Base-by-base conservation (phyloP, 2,797 vertebrate genomes). In the Selene dorsalis region DNA sequence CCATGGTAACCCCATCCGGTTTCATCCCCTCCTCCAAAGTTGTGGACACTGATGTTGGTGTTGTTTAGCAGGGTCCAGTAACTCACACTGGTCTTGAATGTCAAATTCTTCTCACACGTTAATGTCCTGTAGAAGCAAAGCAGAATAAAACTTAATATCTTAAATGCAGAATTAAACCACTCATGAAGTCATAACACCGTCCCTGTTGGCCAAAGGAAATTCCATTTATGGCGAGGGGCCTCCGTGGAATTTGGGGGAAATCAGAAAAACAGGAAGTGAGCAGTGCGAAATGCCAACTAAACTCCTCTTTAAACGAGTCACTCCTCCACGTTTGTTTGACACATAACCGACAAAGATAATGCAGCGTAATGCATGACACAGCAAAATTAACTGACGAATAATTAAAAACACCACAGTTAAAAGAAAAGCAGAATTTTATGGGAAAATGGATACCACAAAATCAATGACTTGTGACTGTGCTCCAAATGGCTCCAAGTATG, bases 1-100 rank as follows among this genome's bases (percentile, higher is more conserved):
- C 91, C 85, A 94, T 94, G 83, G 84, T 89, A 87, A 91, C 92
- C 91, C 93, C 94, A 94, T 95, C 94, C 87, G 92, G 93, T 94
- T 95, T 95, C 94, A 96, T 95, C 66, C 92, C 94, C 79, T 63
- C 82, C 69, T 76, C 30, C 61, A 68, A 57, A 81, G 53, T 70
- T 73, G 60, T 45, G 39, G 65, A 67, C 6, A 18, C 58, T 11
- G 30, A 61, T 3, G 67, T 56, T 53, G 57, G 32, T n/a, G 72
- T 62, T 68, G 30, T 47, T 17, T 38, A 24, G 38, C 69, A 41
- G 53, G 53, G 63, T 90, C 69, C 67, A 75, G 74, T 43, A 39
- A 45, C 41, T 80, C 60, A 43, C 69, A 53, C 59, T 70, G 1
- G 62, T 60, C 66, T 75, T 70, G 69, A 69, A 48, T 59, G 32